Percentiles rank a stretch among this genome's conserved stretches.
These are phyloP conservation scores for Petrolisthes manimaculis DNA, from an alignment of 2,888 invertebrate species.

Conservation along the genomic window DNA sequence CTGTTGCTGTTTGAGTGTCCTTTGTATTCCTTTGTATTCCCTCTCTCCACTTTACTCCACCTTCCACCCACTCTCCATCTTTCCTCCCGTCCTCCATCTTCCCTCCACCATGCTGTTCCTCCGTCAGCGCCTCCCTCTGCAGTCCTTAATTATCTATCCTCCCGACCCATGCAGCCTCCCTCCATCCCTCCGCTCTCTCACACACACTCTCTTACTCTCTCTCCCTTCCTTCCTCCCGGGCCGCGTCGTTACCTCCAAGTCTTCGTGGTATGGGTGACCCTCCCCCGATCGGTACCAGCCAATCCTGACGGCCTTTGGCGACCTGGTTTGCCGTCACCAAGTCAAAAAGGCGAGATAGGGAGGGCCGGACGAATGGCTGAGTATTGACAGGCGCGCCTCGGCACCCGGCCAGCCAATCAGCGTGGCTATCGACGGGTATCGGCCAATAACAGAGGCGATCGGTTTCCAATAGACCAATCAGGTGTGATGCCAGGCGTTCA, in stretches of 20 bases:
- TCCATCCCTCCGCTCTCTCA: not conserved
- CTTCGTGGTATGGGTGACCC: not conserved
- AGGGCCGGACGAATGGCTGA: slow-evolving; percentile 39
- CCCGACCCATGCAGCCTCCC: too few relatives aligned
- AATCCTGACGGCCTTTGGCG: slow-evolving; percentile 41
- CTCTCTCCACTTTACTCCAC: too few relatives aligned
- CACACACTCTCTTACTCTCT: not conserved
- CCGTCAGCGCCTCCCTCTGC: slow-evolving; percentile 4
- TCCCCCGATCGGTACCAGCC: slow-evolving; percentile 24
- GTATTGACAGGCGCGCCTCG: slow-evolving; percentile 55
- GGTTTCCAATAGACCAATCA: slow-evolving; percentile 60
- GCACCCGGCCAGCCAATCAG: slow-evolving; percentile 51
- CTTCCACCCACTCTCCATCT: too few relatives aligned
- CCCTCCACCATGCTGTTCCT: too few relatives aligned
- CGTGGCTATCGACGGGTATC: slow-evolving; percentile 53
- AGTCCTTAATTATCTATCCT: not conserved
- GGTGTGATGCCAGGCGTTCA: slow-evolving; percentile 31
- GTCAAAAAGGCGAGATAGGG: slow-evolving; percentile 47
- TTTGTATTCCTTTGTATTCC: too few relatives aligned
- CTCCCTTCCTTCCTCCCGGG: not conserved
- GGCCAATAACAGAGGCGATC: slow-evolving; percentile 59
- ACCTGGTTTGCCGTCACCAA: slow-evolving; percentile 51
- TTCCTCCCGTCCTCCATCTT: too few relatives aligned
- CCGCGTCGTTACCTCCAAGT: not conserved
- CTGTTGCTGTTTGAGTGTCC: too few relatives aligned